Conservation (phyloP, 2,797 vertebrate genomes). For the Heteromormyrus szaboi region DNA sequence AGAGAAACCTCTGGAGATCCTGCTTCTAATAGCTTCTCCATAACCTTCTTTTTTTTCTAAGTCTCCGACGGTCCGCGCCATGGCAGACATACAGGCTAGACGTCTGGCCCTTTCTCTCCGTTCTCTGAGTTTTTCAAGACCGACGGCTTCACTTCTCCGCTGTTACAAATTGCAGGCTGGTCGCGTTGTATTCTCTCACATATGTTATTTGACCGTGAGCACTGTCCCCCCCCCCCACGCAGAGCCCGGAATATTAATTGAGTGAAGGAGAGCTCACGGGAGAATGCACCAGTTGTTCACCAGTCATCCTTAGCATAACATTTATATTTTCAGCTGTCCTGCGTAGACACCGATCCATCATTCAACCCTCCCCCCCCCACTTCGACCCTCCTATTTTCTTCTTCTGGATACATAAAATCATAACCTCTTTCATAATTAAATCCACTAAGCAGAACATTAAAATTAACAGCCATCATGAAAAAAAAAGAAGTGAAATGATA, state of each 20-base stretch:
- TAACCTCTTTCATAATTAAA: constrained; percentile 45
- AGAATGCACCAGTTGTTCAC: constrained; percentile 70
- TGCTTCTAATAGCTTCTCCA: constrained; percentile 15
- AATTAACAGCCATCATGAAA: constrained; percentile 10
- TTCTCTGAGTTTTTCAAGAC: constrained; percentile 2
- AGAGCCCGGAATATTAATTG: constrained; percentile 71
- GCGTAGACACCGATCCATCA: constrained; percentile 61
- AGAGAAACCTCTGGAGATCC: constrained; percentile 28
- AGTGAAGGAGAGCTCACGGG: constrained; percentile 54
- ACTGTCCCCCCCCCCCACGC: constrained; percentile 44
- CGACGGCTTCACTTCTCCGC: background rate
- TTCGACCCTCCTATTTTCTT: constrained; percentile 12
- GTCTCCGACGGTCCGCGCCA: constrained; percentile 47
- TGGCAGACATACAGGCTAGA: constrained; percentile 20
- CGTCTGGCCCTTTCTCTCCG: background rate
- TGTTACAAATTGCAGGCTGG: background rate
- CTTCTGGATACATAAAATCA: constrained; percentile 29
- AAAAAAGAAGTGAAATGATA: constrained; percentile 9
- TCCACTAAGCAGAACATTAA: constrained; percentile 19
- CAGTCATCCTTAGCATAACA: constrained; percentile 67
- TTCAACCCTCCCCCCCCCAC: constrained; percentile 32
- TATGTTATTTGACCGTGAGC: constrained; percentile 33
- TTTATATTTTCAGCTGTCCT: constrained; percentile 72
- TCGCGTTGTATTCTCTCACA: background rate
- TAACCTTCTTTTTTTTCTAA: constrained; percentile 30